Evolutionary conservation across 2,888 invertebrate species (phyloP).

Genomic region (Andrena minutula): DNA sequence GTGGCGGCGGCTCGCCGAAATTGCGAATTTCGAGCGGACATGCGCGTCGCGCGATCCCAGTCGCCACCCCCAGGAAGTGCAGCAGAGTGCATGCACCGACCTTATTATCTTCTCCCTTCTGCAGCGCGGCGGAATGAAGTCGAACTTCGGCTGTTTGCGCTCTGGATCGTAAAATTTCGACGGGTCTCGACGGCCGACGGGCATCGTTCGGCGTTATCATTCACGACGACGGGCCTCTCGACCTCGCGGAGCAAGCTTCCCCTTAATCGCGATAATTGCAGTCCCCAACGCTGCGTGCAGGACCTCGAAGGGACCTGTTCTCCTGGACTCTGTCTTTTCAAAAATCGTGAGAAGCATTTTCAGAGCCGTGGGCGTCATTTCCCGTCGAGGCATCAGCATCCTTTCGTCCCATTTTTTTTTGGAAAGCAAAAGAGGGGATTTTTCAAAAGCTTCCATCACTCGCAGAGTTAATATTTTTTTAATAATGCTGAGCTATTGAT

Average conservation of each 20-base stretch:
- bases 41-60: constrained; percentile 50
- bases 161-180: constrained; percentile 42
- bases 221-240: constrained; percentile 9
- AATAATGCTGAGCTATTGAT: no score
- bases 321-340: no score
- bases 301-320: neutral
- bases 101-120: constrained; percentile 54
- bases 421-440: neutral
- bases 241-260: neutral
- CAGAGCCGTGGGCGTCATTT: no score
- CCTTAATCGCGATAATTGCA: constrained; percentile 36
- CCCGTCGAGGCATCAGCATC: neutral
- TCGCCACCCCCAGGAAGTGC: constrained; percentile 53
- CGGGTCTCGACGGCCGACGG: constrained; percentile 19
- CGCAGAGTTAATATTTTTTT: no score
- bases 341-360: no score
- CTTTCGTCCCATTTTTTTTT: neutral
- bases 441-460: neutral
- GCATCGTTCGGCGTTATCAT: neutral
- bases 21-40: constrained; percentile 57
- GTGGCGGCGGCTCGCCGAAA: constrained; percentile 26
- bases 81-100: constrained; percentile 61
- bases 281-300: neutral
- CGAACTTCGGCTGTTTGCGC: constrained; percentile 42
- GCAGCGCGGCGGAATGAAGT: constrained; percentile 14